phyloP scores from a whole-genome alignment of 2,113 vertebrate species.

The Muntiacus muntjak region DNA sequence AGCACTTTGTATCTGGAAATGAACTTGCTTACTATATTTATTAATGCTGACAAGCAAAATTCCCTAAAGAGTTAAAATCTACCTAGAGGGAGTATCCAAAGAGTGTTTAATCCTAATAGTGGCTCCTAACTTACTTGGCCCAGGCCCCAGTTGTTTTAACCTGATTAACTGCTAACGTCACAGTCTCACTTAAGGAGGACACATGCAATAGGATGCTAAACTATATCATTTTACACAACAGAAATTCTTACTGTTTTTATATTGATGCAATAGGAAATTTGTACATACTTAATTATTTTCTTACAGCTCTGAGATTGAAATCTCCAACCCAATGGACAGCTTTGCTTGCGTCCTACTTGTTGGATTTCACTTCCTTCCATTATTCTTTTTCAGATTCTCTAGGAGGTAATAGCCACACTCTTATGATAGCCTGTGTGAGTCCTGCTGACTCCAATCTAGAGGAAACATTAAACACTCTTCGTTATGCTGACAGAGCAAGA shows the following conservation, averaged over 20 bases:
- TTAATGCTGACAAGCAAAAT: conserved; percentile 27
- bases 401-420: conserved; percentile 96
- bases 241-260: conserved; percentile 40
- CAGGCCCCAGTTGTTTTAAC: conserved; percentile 32
- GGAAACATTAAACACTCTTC: conserved; percentile 96
- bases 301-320: neutral
- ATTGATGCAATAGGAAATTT: neutral
- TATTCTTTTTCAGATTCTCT: conserved; percentile 87
- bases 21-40: conserved; percentile 13
- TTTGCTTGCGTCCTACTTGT: neutral
- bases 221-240: neutral
- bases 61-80: conserved; percentile 24
- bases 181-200: neutral
- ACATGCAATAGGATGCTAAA: conserved; percentile 10
- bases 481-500: conserved; percentile 95
- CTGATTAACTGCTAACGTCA: neutral
- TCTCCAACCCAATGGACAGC: accelerated
- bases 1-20: conserved; percentile 33
- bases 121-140: neutral
- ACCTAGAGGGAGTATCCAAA: conserved; percentile 32
- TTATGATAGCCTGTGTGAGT: conserved; percentile 97
- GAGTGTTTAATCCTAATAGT: conserved; percentile 26
- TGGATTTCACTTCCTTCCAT: conserved; percentile 24
- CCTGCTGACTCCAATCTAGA: conserved; percentile 97
- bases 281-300: neutral